Base-by-base conservation (phyloP, 2,797 vertebrate species). In the Urocyon cinereoargenteus region DNA sequence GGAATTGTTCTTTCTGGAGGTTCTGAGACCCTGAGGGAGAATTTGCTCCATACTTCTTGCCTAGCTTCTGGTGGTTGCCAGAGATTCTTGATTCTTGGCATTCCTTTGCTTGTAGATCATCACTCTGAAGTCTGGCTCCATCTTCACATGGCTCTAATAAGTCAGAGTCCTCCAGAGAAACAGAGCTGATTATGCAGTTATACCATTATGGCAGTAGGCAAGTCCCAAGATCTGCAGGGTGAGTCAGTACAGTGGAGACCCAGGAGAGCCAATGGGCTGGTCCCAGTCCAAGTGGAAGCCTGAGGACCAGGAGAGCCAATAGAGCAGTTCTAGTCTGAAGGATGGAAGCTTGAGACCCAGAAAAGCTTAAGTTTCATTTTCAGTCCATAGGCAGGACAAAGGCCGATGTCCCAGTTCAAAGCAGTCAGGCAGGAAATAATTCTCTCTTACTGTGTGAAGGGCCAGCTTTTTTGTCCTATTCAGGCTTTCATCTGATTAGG, bases 61-160 rank as follows among this genome's bases (percentile, higher is more conserved):
- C 8, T 49, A 51, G 45, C 15, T 34, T 21, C 28, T 1, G 2
- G n/a, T 28, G 6, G 26, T 2, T 40, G 55, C 75, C 22, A 51
- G 12, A 14, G 19, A 2, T 45, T 36, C 14, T 55, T 22, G 19
- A 3, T 64, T 31, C 10, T 45, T 16, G 40, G 34, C 22, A 10
- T 64, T 55, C 34, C 24, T 45, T 24, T 12, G 11, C 68, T 49
- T n/a, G 4, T 3, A 34, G 21, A 75, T 36, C 2, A 24, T 51
- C n/a, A 16, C 16, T 68, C 21, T 13, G 19, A 36, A 53, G 21
- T 53, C 62, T 24, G 21, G 31, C 5, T 91, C 36, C 36, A 49
- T 18, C 18, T 40, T 45, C 28, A 16, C 31, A 28, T 6, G 9
- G 15, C 40, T 2, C 0, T 28, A 2, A 2, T 24, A 5, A 18